Percentiles rank a stretch among this genome's conserved stretches.
phyloP scores from a whole-genome alignment of 2,888 invertebrate species.

The Macrophya alboannulata region DNA sequence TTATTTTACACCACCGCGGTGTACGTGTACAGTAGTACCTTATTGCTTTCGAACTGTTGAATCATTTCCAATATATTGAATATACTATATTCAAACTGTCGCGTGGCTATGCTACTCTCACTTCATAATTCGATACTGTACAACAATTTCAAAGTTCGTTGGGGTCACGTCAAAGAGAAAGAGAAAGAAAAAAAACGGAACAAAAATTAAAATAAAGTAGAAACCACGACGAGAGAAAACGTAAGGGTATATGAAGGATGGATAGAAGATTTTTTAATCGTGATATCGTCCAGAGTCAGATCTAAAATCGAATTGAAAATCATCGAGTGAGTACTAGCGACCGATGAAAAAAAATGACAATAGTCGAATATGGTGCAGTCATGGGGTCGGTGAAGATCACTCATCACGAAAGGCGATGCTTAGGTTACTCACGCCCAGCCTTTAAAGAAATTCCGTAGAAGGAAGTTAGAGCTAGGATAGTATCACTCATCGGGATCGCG shows the following conservation, averaged over 20 bases:
- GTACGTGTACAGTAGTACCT: neutral
- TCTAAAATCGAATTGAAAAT: neutral
- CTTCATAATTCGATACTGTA: neutral
- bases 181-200: constrained; percentile 51
- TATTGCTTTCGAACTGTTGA: constrained; percentile 27
- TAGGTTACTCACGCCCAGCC: constrained; percentile 65
- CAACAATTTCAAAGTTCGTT: constrained; percentile 43
- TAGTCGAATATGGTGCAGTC: constrained; percentile 70
- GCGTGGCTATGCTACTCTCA: neutral
- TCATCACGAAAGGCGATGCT: constrained; percentile 64
- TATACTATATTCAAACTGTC: constrained; percentile 23
- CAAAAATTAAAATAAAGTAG: constrained; percentile 40
- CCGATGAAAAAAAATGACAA: constrained; percentile 64
- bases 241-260: constrained; percentile 51
- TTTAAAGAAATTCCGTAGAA: constrained; percentile 57
- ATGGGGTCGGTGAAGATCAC: constrained; percentile 67
- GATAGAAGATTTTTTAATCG: neutral
- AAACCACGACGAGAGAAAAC: constrained; percentile 61
- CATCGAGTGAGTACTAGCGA: neutral
- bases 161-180: constrained; percentile 31
- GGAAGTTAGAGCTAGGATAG: constrained; percentile 68
- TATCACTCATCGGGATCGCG: constrained; percentile 65
- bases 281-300: neutral
- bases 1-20: neutral
- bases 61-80: constrained; percentile 16